Conservation (phyloP, 92 coral and sea anemone species). For the Phenganax stokvisi region DNA sequence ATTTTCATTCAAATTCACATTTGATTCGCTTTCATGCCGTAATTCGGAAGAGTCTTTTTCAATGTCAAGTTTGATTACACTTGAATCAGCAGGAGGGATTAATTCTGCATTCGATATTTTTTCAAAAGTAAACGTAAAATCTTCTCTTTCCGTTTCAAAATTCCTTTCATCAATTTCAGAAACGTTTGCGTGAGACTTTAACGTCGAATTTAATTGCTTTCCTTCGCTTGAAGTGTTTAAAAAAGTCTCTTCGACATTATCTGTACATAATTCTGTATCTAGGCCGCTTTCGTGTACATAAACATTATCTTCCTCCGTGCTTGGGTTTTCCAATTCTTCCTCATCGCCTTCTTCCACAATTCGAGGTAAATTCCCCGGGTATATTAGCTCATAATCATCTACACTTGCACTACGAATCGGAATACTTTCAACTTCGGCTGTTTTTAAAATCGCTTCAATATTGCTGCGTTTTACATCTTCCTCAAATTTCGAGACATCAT, state of each 20-base stretch:
- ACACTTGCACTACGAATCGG: constrained; percentile 62
- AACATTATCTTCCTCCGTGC: constrained; percentile 3
- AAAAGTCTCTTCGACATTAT: constrained; percentile 23
- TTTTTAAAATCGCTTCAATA: constrained; percentile 4
- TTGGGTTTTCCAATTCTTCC: constrained; percentile 40
- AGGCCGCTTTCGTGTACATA: constrained; percentile 14
- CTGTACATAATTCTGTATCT: not conserved
- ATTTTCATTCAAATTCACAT: not conserved
- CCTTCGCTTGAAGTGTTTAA: constrained; percentile 23
- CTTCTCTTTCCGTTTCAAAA: not conserved
- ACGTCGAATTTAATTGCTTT: constrained; percentile 17
- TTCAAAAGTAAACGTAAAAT: not conserved
- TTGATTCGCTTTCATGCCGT: not conserved
- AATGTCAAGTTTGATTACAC: not conserved
- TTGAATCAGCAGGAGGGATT: constrained; percentile 17
- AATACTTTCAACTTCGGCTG: constrained; percentile 33
- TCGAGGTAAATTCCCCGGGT: constrained; percentile 79
- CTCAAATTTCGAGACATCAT: constrained; percentile 42
- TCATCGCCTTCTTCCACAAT: constrained; percentile 83
- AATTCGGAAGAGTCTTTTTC: constrained; percentile 3
- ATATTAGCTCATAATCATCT: constrained; percentile 84
- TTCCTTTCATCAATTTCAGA: not conserved
- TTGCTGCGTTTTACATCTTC: constrained; percentile 13
- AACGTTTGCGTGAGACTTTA: constrained; percentile 15
- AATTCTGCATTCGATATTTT: not conserved